Evolutionary conservation across 2,113 vertebrate species (phyloP).

Genomic region (Etheostoma cragini): DNA sequence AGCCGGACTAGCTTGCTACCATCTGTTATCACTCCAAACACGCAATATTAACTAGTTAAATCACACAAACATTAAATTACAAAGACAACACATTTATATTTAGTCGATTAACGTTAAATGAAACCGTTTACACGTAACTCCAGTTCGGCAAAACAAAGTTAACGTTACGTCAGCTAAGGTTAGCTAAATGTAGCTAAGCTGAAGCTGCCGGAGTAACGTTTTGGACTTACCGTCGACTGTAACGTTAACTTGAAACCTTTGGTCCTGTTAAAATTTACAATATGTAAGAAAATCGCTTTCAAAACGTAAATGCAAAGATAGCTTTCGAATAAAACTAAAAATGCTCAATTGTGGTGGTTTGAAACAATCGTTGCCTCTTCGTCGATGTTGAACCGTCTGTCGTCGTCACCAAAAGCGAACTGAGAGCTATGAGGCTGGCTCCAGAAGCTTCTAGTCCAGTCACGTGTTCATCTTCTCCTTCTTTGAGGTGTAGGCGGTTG

Average conservation of each 20-base stretch:
- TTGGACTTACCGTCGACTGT: slow-evolving; percentile 44
- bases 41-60: rapidly evolving
- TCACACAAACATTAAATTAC: not conserved
- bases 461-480: slow-evolving; percentile 14
- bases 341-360: not conserved
- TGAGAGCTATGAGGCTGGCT: no score
- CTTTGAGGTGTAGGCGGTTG: not conserved
- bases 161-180: not conserved
- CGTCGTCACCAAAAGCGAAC: not conserved
- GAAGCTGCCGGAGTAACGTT: no score
- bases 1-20: not conserved
- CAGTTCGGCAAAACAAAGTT: not conserved
- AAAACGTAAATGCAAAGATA: not conserved
- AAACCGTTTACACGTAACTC: not conserved
- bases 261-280: not conserved
- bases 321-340: rapidly evolving
- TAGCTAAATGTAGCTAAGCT: no score
- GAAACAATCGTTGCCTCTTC: rapidly evolving
- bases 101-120: not conserved
- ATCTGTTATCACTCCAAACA: not conserved
- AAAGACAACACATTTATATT: rapidly evolving
- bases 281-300: not conserved
- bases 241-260: slow-evolving; percentile 7
- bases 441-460: slow-evolving; percentile 35
- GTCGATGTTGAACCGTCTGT: rapidly evolving